Evolutionary conservation across 2,888 invertebrate species (phyloP), one percentile per base, ranked within the genome.

Genomic region (Tachina grossa): DNA sequence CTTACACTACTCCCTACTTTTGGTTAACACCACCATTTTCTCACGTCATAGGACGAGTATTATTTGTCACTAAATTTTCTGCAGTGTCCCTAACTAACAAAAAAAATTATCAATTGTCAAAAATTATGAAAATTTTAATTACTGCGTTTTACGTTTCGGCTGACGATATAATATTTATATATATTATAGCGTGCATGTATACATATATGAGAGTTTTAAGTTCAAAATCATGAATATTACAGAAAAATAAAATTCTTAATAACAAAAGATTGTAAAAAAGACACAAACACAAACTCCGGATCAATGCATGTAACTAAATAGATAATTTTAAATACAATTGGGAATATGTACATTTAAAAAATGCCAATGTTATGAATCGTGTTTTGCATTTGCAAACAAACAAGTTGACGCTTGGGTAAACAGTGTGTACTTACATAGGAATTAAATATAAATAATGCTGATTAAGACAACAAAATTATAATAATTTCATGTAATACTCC

Each of bases 351-450:
- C 16, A 80, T 66, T 72, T 72, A 79, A 65, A 59, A 79, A 72
- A 79, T 66, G n/a, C 71, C 71, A 79, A 72, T 65, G 41, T 57
- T 74, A 74, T 80, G 65, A 80, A 65, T 80, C 65, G 61, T 69
- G 39, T 43, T 49, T 41, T 72, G 39, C 41, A 65, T 72, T 63
- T 49, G 55, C n/a, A 65, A 80, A 71, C 14, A 63, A 76, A 68
- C 11, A 77, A 68, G 39, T 43, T 59, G 49, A 68, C 59, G 69
- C 69, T 69, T 69, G 49, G 77, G 2, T 59, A 45, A 59, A 61
- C 77, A 68, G 31, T 11, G 14, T 41, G 14, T 43, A 49, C 4
- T 19, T n/a, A 41, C 11, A 13, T 43, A 53, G 14, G 31, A 31
- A 31, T 31, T 31, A 31, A 31, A 31, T 3, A 31, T 2, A 59